A percentile compares a stretch with the other conserved stretches of the same genome.
These are phyloP conservation scores for Aspidapion aeneum DNA, from an alignment of 2,888 invertebrate species.

Conservation along the genomic window DNA sequence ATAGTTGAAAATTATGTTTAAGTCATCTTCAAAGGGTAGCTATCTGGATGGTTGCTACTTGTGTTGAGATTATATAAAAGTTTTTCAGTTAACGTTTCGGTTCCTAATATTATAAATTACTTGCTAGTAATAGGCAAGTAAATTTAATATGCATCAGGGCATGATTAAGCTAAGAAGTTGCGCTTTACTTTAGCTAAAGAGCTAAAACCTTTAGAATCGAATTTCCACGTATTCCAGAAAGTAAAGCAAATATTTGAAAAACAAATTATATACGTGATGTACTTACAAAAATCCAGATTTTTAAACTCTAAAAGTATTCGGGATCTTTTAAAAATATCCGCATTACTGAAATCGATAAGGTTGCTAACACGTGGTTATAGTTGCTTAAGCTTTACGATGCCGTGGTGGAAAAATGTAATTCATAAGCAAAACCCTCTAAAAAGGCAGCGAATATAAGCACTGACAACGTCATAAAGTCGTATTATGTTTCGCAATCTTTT, in stretches of 20 bases:
- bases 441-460: background rate
- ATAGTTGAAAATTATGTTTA: no score
- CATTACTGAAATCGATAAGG: background rate
- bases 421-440: background rate
- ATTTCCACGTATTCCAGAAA: background rate
- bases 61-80: no score
- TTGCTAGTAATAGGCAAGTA: no score
- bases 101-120: no score
- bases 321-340: background rate
- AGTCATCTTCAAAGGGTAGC: no score
- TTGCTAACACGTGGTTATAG: background rate
- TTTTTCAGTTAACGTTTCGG: no score
- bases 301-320: background rate
- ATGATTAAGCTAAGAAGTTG: no score
- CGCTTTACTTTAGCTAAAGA: no score
- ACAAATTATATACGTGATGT: background rate
- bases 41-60: no score
- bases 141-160: no score
- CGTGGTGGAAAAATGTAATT: background rate
- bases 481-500: background rate
- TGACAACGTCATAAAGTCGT: background rate
- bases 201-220: background rate
- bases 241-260: background rate
- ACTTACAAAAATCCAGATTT: background rate
- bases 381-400: background rate